phyloP scores from a whole-genome alignment of 37 sponge, comb jelly and placozoan genomes.

The Crambe crambe region DNA sequence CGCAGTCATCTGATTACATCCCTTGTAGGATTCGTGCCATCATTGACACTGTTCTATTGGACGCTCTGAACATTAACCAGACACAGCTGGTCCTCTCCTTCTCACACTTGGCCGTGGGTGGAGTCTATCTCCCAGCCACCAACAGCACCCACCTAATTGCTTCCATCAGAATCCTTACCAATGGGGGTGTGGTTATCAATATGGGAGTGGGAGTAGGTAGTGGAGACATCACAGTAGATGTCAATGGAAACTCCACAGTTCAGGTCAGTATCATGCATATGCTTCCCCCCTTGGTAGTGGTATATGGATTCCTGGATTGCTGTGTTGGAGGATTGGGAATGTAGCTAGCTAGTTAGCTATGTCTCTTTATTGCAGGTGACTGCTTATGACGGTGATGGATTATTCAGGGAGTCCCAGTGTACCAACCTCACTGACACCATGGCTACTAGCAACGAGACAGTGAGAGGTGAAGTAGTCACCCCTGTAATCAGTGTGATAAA shows the following conservation, averaged over 20 bases:
- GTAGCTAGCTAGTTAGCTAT: too few relatives aligned
- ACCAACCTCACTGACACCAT: background rate
- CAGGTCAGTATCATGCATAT: conserved; percentile 2
- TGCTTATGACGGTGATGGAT: conserved; percentile 7
- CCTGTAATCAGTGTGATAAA: conserved; percentile 33
- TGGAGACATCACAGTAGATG: background rate
- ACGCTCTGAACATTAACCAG: conserved; percentile 4
- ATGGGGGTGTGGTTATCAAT: background rate
- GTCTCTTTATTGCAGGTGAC: conserved; percentile 34
- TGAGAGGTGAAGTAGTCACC: conserved; percentile 9
- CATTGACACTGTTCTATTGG: conserved; percentile 21
- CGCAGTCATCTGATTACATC: too few relatives aligned
- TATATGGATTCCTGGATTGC: background rate
- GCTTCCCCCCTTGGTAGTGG: background rate
- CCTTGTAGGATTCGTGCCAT: conserved; percentile 1
- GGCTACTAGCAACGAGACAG: background rate
- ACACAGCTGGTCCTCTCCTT: conserved; percentile 13
- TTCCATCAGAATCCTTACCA: background rate
- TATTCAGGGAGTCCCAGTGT: conserved; percentile 7
- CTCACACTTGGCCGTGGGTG: conserved; percentile 30
- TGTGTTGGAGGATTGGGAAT: too few relatives aligned
- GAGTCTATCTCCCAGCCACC: conserved; percentile 15
- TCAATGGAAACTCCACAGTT: background rate
- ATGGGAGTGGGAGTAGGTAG: conserved; percentile 4
- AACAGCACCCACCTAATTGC: conserved; percentile 15